phyloP scores from a whole-genome alignment of 2,888 invertebrate genomes.

The Diarsia brunnea region DNA sequence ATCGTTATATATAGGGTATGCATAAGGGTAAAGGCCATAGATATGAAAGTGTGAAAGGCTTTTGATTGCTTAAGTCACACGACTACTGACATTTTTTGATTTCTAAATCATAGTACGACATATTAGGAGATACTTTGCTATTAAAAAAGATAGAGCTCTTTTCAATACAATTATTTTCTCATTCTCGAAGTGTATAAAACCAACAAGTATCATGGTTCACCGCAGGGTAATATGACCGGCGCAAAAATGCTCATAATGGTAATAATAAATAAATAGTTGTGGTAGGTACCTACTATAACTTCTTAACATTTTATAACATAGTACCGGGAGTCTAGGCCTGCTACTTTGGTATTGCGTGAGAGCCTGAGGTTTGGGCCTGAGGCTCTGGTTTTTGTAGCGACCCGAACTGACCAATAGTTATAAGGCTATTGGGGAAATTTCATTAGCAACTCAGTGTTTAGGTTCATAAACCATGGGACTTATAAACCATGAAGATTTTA shows the following conservation, averaged over 20 bases:
- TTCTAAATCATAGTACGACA: not conserved
- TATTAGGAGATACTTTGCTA: not conserved
- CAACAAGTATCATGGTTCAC: not conserved
- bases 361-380: no score
- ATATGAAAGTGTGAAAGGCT: not conserved
- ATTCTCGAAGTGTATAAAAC: not conserved
- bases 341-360: no score
- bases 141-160: not conserved
- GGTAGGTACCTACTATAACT: no score
- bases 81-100: not conserved
- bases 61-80: not conserved
- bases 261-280: not conserved
- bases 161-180: not conserved
- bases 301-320: no score
- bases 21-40: not conserved
- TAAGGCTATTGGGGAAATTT: no score
- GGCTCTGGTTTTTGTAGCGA: no score
- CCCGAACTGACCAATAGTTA: no score
- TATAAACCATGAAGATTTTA: no score
- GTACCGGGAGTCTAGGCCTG: no score
- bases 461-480: no score
- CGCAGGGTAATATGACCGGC: not conserved
- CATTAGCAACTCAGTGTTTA: no score
- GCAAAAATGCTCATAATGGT: not conserved
- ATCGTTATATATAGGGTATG: no score